These are phyloP conservation scores for Chaetodon trifasciatus DNA, from an alignment of 2,797 vertebrate genomes.

Conservation along the genomic window DNA sequence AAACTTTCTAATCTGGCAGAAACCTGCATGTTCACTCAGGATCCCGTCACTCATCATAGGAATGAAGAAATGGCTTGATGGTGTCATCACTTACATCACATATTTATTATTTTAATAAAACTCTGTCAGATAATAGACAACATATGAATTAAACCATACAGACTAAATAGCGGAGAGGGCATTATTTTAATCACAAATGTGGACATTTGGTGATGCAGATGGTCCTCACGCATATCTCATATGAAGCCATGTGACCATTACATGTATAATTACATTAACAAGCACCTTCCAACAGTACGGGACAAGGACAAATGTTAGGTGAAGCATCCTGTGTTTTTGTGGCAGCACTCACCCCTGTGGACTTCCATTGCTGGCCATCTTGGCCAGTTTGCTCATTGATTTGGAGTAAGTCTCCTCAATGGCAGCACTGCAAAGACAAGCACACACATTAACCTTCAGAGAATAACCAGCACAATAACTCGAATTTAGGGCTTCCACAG, in stretches of 20 bases:
- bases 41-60: neutral
- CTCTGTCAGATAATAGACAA: neutral
- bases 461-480: neutral
- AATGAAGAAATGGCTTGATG: neutral
- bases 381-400: constrained; percentile 95
- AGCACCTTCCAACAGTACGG: neutral
- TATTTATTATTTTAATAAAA: neutral
- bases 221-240: constrained; percentile 65
- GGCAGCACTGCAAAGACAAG: constrained; percentile 85
- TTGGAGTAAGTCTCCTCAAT: constrained; percentile 96
- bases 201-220: constrained; percentile 67
- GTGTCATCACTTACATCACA: neutral
- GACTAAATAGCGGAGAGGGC: neutral
- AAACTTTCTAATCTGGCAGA: neutral
- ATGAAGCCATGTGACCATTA: constrained; percentile 52
- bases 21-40: neutral
- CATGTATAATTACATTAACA: constrained; percentile 33
- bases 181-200: constrained; percentile 32
- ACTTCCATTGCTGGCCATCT: constrained; percentile 93
- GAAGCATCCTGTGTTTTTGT: neutral
- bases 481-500: neutral
- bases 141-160: neutral
- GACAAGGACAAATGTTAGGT: neutral
- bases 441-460: constrained; percentile 6
- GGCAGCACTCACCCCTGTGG: constrained; percentile 88